Base-by-base conservation (phyloP, 2,797 vertebrate species). In the Craterocephalus amniculus region DNA sequence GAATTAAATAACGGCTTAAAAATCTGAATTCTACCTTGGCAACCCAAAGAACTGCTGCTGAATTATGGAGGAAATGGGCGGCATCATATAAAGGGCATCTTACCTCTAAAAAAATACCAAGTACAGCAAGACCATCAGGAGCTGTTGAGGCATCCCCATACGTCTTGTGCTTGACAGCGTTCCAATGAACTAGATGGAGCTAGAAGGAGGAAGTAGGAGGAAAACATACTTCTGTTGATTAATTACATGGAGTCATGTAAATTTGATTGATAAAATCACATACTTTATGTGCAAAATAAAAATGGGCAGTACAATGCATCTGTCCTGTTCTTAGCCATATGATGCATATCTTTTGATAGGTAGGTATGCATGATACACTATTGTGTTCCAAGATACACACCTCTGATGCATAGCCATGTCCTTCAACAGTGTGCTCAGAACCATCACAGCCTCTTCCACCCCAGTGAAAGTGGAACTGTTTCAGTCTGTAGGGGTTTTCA, bases 161-260 rank as follows among this genome's bases (percentile, higher is more conserved):
- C 1, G 95, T 92, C 72, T 91, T 89, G 83, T 98, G 98, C 78
- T 97, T 97, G 72, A 90, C 94, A 55, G 96, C 96, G 29, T 99
- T 98, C 97, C 98, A 99, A 69, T 99, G 98, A 68, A 99, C 98
- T 77, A 99, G 94, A 87, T 99, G 98, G 67, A 99, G 96, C 98
- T 99, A 63, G 8, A 80, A 70, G 58, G 0, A 0, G 45, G 64
- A 52, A 62, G 84, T 60, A 70, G 8, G 9, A n/a, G 16, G 51
- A 26, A 24, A 34, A 65, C 0, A 22, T 24, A 7, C 2, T 43
- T 72, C 35, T 51, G 22, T 1, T 22, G 4, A 58, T 27, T 24
- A n/a, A 20, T 45, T 40, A 35, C 35, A 11, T 32, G 1, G 52
- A 51, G 2, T 31, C 40, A 73, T 27, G 38, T 22, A 63, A 11